Percentiles rank a stretch among this genome's conserved stretches.
These are phyloP conservation scores for Nomada goodeniana DNA, from an alignment of 2,888 invertebrate species.

Conservation along the genomic window DNA sequence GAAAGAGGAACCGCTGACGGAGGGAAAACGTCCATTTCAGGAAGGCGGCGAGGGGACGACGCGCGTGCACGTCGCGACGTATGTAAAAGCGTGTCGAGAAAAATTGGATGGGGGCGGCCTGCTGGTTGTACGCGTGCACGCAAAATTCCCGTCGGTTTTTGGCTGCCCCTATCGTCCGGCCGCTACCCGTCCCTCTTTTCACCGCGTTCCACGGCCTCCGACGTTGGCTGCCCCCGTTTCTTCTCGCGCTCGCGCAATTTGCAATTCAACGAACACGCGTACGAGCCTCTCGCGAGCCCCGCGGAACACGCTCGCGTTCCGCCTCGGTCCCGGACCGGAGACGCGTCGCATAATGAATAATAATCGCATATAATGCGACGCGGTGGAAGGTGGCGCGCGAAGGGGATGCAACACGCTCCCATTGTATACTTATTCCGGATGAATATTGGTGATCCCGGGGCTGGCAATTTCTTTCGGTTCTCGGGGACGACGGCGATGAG, in stretches of 20 bases:
- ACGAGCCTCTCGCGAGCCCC: conserved; percentile 41
- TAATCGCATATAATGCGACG: conserved; percentile 78
- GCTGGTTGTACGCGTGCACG: conserved; percentile 39
- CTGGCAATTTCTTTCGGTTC: conserved; percentile 75
- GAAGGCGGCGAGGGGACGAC: conserved; percentile 22
- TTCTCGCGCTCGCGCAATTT: conserved; percentile 66
- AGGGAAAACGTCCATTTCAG: background rate
- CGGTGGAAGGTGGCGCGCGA: conserved; percentile 34
- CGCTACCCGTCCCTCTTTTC: conserved; percentile 29
- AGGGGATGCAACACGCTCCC: conserved; percentile 49
- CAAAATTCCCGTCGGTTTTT: conserved; percentile 60
- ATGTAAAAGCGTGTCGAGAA: conserved; percentile 50
- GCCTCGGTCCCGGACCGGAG: conserved; percentile 63
- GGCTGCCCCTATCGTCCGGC: conserved; percentile 29
- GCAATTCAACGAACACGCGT: conserved; percentile 77
- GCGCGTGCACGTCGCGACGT: conserved; percentile 48
- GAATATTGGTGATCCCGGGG: conserved; percentile 59
- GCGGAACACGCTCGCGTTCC: conserved; percentile 1
- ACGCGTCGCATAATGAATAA: conserved; percentile 80
- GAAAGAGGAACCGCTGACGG: conserved; percentile 45
- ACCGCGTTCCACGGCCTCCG: conserved; percentile 26
- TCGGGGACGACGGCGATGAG: conserved; percentile 3
- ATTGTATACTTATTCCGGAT: conserved; percentile 51
- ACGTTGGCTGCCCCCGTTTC: conserved; percentile 6
- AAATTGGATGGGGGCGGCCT: conserved; percentile 43